Evolutionary conservation across 2,113 vertebrate species (phyloP).

Genomic region (Ictalurus punctatus): DNA sequence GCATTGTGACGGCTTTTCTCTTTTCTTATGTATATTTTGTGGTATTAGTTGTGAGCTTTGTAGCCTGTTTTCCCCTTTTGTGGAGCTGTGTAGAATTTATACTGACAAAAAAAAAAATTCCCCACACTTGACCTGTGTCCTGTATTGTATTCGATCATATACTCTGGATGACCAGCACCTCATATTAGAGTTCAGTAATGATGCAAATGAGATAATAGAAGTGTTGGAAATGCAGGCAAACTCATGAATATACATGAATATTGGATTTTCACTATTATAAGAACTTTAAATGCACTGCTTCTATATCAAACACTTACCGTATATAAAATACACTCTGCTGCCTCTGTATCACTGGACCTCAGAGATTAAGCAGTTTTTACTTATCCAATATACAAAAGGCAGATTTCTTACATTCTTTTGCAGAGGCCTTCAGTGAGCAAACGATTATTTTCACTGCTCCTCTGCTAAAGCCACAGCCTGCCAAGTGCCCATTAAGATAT

Average conservation of each 20-base stretch:
- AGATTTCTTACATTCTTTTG: background rate
- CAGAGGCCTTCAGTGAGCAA: background rate
- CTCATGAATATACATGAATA: background rate
- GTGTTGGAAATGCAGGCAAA: background rate
- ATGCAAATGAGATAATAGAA: background rate
- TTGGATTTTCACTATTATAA: background rate
- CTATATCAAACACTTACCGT: no score
- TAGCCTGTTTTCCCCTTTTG: constrained; percentile 68
- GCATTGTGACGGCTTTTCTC: constrained; percentile 62
- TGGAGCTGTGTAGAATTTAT: constrained; percentile 75
- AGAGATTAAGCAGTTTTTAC: background rate
- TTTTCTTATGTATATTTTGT: constrained; percentile 76
- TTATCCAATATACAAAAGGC: background rate
- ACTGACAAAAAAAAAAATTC: constrained; percentile 62
- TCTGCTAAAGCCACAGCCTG: constrained; percentile 1
- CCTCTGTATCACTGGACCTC: background rate
- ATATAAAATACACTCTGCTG: background rate
- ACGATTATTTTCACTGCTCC: background rate
- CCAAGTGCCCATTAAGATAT: constrained; percentile 68
- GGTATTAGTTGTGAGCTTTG: constrained; percentile 72
- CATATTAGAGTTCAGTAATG: background rate
- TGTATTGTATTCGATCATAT: constrained; percentile 50
- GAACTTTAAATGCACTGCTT: background rate
- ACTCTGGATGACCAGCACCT: background rate
- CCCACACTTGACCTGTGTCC: constrained; percentile 49